Base-by-base conservation (phyloP, 53 echinoderm and acorn worm genomes). In the Luidia sarsii region DNA sequence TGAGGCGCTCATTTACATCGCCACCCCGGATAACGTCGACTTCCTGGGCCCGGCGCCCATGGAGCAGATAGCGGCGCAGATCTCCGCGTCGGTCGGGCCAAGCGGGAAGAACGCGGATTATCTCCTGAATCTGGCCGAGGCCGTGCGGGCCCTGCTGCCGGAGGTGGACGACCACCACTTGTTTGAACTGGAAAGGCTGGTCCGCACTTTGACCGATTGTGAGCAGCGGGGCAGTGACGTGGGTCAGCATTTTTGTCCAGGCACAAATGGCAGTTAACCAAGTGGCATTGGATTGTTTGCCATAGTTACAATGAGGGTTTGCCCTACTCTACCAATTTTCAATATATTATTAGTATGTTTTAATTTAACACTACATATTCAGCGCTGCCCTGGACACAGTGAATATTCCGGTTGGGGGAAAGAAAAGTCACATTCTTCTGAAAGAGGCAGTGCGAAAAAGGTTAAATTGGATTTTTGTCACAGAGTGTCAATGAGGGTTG, bases 61-160 rank as follows among this genome's bases (percentile, higher is more conserved):
- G 46, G 83, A 88, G 29, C 88, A 93, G 28, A 92, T 95, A 41
- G 92, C 96, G 22, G 57, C 35, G 36, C 96, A 95, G 83, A 90
- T 95, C 22, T 39, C 53, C 21, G 25, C 61, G 19, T 93, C 92
- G 13, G 68, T 83, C 18, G 96, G 96, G 45, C 86, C 88, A 9
- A 90, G 90, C 39, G 96, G 96, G 10, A 82, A 80, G 25, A 95
- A 95, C 68, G 48, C 50, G 19, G 96, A 95, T 41, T 95, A 95
- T 67, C 52, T 95, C 2, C 54, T 90, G 19, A 55, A 93, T 38
- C 68, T 95, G 39, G 91, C 92, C 29, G 65, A 81, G 7, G 75
- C 87, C 16, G 85, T 95, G 62, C 85, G 90, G 66, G 62, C 53
- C 10, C 49, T 82, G 22, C 73, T 88, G 10, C 92, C 92, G 19